Conservation (phyloP, 2,888 invertebrate genomes). For the Atethmia centrago region DNA sequence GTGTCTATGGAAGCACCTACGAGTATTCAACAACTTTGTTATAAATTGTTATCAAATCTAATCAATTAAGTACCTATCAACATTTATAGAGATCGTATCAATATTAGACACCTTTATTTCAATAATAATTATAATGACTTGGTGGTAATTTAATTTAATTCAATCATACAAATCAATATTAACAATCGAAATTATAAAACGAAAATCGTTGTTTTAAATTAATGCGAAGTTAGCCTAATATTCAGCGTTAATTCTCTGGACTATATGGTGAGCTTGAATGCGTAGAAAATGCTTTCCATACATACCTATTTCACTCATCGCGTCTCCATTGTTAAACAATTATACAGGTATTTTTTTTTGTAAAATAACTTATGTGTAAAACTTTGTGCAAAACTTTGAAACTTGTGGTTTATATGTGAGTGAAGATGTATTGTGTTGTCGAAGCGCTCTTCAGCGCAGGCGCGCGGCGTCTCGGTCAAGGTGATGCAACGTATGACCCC, state of each 20-base stretch:
- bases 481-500: slow-evolving; percentile 29
- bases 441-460: slow-evolving; percentile 33
- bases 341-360: neutral
- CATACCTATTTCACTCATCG: too few species aligned
- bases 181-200: too few species aligned
- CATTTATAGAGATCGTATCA: too few species aligned
- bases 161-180: too few species aligned
- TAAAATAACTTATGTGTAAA: neutral
- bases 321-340: neutral
- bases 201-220: neutral
- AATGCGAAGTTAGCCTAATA: neutral
- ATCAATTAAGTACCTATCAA: too few species aligned
- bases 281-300: neutral
- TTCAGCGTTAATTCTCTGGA: too few species aligned
- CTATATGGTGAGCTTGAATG: neutral
- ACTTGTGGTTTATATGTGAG: neutral
- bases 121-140: too few species aligned
- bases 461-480: slow-evolving; percentile 35
- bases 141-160: too few species aligned
- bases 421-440: neutral
- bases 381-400: slow-evolving; percentile 21
- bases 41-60: too few species aligned
- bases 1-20: too few species aligned
- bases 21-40: too few species aligned
- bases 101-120: too few species aligned